Evolutionary conservation across 2,113 vertebrate genomes (phyloP).

Genomic region (Calidris pygmaea): DNA sequence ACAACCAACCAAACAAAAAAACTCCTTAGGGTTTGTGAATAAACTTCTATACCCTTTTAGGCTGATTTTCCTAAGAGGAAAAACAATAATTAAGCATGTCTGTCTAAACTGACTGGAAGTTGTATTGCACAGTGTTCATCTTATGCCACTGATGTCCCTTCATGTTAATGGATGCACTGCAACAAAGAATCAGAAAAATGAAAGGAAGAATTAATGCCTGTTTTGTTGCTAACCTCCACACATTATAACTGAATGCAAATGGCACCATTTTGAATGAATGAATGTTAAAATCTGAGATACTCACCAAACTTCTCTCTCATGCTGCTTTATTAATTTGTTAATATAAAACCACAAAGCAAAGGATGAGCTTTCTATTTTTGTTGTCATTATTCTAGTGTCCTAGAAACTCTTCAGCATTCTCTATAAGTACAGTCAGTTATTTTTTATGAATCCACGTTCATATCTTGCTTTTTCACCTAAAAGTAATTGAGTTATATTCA

Average conservation of each 20-base stretch:
- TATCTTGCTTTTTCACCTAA: not conserved
- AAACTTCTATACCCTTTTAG: not conserved
- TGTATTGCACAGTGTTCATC: not conserved
- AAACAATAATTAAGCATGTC: not conserved
- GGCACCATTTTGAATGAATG: not conserved
- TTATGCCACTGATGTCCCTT: not conserved
- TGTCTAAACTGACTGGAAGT: not conserved
- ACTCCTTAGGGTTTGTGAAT: accelerated
- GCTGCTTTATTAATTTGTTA: not conserved
- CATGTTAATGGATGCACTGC: not conserved
- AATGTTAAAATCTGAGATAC: accelerated
- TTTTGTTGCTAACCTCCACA: not conserved
- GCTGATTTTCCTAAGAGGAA: not conserved
- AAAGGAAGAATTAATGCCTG: not conserved
- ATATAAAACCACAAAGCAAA: not conserved
- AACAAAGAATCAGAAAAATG: not conserved
- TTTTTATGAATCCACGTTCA: not conserved
- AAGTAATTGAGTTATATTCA: not conserved
- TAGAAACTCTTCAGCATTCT: not conserved
- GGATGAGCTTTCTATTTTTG: not conserved
- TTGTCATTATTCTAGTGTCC: not conserved
- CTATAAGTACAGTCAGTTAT: not conserved
- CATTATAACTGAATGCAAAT: not conserved
- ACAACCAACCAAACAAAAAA: not conserved
- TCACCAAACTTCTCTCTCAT: not conserved